Percentiles rank a stretch among this genome's conserved stretches.
phyloP scores from a whole-genome alignment of 92 coral and sea anemone species.

The Bergia sp. region DNA sequence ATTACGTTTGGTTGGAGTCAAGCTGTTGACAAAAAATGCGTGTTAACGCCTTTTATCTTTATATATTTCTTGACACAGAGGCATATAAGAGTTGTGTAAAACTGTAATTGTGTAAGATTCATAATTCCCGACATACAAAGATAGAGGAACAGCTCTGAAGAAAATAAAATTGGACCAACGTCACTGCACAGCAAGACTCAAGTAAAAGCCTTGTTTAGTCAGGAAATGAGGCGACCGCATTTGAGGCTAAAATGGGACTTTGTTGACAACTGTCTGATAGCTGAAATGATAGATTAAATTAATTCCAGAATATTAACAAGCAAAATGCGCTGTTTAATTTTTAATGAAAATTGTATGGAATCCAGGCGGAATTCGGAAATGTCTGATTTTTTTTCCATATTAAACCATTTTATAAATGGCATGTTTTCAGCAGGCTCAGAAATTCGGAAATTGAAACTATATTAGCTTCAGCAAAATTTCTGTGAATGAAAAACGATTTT shows the following conservation, averaged over 20 bases:
- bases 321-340: conserved; percentile 20
- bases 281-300: not conserved
- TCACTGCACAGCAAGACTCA: conserved; percentile 6
- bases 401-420: not conserved
- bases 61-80: not conserved
- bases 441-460: not conserved
- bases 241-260: not conserved
- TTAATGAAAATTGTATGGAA: conserved; percentile 32
- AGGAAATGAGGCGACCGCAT: too few species aligned
- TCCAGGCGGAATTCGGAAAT: not conserved
- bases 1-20: not conserved
- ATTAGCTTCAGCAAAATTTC: not conserved
- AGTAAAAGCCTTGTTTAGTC: not conserved
- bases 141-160: not conserved
- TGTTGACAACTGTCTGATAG: conserved; percentile 26
- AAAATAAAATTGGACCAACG: not conserved
- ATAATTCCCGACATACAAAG: not conserved
- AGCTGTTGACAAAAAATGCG: not conserved
- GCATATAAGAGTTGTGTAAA: not conserved
- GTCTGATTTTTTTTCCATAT: not conserved
- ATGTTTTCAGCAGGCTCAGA: not conserved
- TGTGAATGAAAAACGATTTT: not conserved
- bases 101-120: not conserved
- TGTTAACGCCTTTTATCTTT: conserved; percentile 8
- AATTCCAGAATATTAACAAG: conserved; percentile 11